Conservation (phyloP, 1,140 invertebrate species). For the Pteromalus puparum region DNA sequence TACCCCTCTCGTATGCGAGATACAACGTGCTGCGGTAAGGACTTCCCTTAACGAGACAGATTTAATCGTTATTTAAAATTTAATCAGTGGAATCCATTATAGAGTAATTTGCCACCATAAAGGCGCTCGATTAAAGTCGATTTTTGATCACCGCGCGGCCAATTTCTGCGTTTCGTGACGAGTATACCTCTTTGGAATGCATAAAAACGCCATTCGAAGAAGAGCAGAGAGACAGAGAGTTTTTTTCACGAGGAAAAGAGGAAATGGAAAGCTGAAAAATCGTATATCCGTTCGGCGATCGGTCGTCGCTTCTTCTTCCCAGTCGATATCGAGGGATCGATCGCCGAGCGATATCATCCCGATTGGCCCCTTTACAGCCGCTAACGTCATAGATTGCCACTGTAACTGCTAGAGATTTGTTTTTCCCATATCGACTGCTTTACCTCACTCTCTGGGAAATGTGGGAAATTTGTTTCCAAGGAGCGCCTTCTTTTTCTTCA, state of each 20-base stretch:
- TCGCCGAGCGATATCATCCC: conserved; percentile 16
- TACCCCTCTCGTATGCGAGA: too few relatives aligned
- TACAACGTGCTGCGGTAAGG: too few relatives aligned
- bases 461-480: not conserved
- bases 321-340: conserved; percentile 41
- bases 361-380: conserved; percentile 7
- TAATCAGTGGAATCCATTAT: too few relatives aligned
- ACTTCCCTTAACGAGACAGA: too few relatives aligned
- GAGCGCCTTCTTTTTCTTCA: not conserved
- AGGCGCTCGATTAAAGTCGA: too few relatives aligned
- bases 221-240: not conserved
- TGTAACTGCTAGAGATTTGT: not conserved
- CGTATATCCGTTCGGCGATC: conserved; percentile 41
- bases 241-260: conserved; percentile 17
- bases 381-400: not conserved
- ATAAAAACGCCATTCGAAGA: not conserved
- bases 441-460: too few relatives aligned
- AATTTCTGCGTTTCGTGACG: not conserved
- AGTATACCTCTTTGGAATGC: not conserved
- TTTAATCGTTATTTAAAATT: too few relatives aligned
- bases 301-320: conserved; percentile 13
- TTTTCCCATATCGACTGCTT: not conserved
- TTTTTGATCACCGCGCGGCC: too few relatives aligned
- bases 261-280: conserved; percentile 50
- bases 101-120: too few relatives aligned